phyloP scores from a whole-genome alignment of 2,113 vertebrate species.

The Rhynchopsitta pachyrhyncha region DNA sequence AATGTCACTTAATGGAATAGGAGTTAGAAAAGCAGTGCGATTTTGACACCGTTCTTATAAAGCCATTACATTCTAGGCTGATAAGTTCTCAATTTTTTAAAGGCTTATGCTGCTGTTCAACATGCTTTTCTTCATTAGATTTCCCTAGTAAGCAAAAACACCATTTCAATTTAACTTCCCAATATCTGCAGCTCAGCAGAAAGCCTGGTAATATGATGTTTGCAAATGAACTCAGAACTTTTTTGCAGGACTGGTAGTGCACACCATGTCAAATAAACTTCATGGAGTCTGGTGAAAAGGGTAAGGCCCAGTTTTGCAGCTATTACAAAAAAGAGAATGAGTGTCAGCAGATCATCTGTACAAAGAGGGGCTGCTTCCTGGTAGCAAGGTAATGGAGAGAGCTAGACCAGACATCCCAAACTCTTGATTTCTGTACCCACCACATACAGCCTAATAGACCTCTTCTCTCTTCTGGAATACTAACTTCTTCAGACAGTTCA shows the following conservation, averaged over 20 bases:
- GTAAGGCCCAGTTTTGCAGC: background rate
- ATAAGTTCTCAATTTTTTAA: background rate
- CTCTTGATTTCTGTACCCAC: background rate
- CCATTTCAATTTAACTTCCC: background rate
- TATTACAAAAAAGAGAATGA: background rate
- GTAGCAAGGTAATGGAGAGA: background rate
- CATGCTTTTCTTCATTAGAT: background rate
- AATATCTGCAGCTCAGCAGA: background rate
- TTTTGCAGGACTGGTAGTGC: background rate
- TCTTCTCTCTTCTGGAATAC: background rate
- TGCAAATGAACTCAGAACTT: background rate
- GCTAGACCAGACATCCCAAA: background rate
- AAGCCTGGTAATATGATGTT: background rate
- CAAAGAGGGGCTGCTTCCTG: background rate
- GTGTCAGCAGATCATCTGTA: background rate
- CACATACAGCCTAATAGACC: background rate
- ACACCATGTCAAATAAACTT: background rate
- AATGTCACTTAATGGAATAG: background rate
- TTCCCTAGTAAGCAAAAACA: background rate
- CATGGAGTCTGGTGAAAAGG: background rate
- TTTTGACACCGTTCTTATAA: background rate
- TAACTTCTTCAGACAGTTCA: background rate
- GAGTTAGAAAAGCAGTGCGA: background rate
- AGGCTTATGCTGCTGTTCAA: background rate
- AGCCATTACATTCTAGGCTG: background rate